Percentiles rank a stretch among this genome's conserved stretches.
Evolutionary conservation across 2,888 invertebrate genomes (phyloP).

Genomic region (Autographa pulchrina): DNA sequence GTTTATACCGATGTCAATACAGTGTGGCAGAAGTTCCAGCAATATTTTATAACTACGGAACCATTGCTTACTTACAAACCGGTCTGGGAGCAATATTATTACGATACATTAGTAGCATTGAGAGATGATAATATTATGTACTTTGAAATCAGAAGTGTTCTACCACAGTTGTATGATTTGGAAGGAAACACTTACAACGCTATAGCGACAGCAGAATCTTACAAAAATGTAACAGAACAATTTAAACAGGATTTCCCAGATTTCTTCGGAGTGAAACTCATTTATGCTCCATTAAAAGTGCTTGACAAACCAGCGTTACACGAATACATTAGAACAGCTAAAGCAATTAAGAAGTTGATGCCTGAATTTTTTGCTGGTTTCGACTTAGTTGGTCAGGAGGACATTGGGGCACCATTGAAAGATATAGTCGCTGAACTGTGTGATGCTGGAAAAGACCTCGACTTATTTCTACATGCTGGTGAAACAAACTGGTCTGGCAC

Average conservation of each 20-base stretch:
- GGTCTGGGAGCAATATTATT: conserved; percentile 91
- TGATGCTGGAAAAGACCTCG: conserved; percentile 83
- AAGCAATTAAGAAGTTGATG: conserved; percentile 82
- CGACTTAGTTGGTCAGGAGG: conserved; percentile 95
- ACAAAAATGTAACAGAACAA: conserved; percentile 87
- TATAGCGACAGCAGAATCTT: conserved; percentile 88
- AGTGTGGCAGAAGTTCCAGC: conserved; percentile 90
- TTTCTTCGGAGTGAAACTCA: conserved; percentile 92
- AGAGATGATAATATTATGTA: conserved; percentile 92
- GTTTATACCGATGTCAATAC: conserved; percentile 88
- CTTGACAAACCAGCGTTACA: conserved; percentile 79
- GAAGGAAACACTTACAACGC: conserved; percentile 89
- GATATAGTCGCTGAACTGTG: conserved; percentile 89
- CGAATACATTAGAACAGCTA: conserved; percentile 83
- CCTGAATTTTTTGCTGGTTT: conserved; percentile 94
- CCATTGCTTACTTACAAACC: conserved; percentile 90
- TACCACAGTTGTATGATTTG: conserved; percentile 91
- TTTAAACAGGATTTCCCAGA: conserved; percentile 90
- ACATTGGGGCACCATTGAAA: conserved; percentile 90
- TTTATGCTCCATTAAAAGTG: conserved; percentile 91
- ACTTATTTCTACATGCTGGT: conserved; percentile 94
- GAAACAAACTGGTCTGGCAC: conserved; percentile 94
- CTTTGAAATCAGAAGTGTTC: conserved; percentile 91
- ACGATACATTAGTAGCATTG: conserved; percentile 90
- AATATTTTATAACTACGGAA: conserved; percentile 86